A percentile compares a stretch with the other conserved stretches of the same genome.
Evolutionary conservation across 1,140 invertebrate genomes (phyloP).

Genomic region (Drosophila erecta): DNA sequence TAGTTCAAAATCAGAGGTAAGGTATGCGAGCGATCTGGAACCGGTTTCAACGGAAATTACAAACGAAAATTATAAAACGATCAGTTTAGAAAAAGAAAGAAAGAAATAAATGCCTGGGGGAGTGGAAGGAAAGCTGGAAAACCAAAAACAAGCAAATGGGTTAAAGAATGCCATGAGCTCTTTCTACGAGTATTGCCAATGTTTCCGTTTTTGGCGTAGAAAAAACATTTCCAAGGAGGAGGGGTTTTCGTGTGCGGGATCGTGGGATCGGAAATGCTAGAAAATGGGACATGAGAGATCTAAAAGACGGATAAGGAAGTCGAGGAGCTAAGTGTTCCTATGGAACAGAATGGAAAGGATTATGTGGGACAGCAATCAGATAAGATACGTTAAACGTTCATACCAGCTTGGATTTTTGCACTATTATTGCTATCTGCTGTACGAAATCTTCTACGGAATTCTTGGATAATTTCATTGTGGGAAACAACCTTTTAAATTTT

Average conservation of each 20-base stretch:
- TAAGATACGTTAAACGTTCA: slow-evolving; percentile 30
- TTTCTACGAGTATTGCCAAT: slow-evolving; percentile 61
- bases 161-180: slow-evolving; percentile 37
- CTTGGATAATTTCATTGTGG: neutral
- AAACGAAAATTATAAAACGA: slow-evolving; percentile 84
- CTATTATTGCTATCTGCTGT: neutral
- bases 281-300: slow-evolving; percentile 47
- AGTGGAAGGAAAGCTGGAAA: slow-evolving; percentile 41
- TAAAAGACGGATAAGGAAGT: slow-evolving; percentile 45
- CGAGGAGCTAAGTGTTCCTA: slow-evolving; percentile 17
- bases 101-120: slow-evolving; percentile 26
- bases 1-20: slow-evolving; percentile 63
- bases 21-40: slow-evolving; percentile 81
- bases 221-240: slow-evolving; percentile 5
- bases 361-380: slow-evolving; percentile 35
- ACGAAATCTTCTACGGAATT: neutral
- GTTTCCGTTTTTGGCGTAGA: slow-evolving; percentile 62
- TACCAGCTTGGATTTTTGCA: slow-evolving; percentile 18
- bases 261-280: slow-evolving; percentile 75
- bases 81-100: slow-evolving; percentile 77
- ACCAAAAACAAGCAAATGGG: slow-evolving; percentile 44
- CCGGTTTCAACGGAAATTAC: slow-evolving; percentile 84
- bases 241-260: slow-evolving; percentile 40
- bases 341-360: slow-evolving; percentile 20
- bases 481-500: too few species aligned